Evolutionary conservation across 2,888 invertebrate species (phyloP).

Genomic region (Trachelus troglodyta): DNA sequence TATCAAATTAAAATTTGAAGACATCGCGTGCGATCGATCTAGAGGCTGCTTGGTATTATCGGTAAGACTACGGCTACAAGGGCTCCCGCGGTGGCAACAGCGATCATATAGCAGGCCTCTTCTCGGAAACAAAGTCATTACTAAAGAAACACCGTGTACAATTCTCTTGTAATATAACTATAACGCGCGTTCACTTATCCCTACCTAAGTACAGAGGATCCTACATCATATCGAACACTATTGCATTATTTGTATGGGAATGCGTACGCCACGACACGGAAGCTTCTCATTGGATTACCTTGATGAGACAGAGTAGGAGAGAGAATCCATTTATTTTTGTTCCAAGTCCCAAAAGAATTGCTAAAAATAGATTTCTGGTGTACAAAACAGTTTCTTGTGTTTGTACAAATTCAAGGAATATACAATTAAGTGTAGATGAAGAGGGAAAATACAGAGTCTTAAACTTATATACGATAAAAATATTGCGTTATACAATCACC

Average conservation of each 20-base stretch:
- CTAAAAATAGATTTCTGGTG: neutral
- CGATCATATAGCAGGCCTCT: constrained; percentile 9
- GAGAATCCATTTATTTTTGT: neutral
- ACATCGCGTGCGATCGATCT: neutral
- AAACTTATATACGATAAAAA: neutral
- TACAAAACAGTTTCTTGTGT: neutral
- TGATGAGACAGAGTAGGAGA: neutral
- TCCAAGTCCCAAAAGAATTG: neutral
- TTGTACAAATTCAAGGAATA: neutral
- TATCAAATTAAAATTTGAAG: neutral
- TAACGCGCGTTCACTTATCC: neutral
- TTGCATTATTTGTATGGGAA: neutral
- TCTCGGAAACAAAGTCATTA: constrained; percentile 25
- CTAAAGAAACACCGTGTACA: constrained; percentile 18
- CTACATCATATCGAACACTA: neutral
- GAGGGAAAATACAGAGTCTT: neutral
- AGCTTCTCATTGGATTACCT: neutral
- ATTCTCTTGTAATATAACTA: neutral
- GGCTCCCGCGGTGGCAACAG: constrained; percentile 5
- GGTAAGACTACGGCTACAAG: neutral
- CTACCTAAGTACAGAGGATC: neutral
- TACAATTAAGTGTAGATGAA: neutral
- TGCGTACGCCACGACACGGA: neutral
- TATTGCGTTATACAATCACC: neutral
- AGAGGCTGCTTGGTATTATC: neutral